Evolutionary conservation across 2,888 invertebrate species (phyloP), one percentile per base, ranked within the genome.

Genomic region (Andrena praecox): DNA sequence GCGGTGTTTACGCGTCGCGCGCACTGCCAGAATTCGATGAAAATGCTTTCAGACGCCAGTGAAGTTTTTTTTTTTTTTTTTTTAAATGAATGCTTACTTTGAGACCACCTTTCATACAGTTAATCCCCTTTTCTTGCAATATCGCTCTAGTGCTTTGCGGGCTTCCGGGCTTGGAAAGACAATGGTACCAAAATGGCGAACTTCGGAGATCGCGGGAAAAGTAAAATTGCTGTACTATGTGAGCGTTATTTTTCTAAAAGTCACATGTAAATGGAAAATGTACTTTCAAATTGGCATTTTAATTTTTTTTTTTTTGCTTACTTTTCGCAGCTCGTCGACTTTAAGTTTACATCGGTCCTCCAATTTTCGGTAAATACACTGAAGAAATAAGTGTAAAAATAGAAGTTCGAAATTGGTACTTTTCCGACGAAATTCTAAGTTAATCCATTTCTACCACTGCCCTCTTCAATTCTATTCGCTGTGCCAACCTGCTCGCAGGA

Each of bases 21-120:
- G 52, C 54, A 42, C 60, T 48, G 71, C 16, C 35, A n/a, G 31
- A 75, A 56, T 52, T 67, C 29, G 52, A 56, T 56, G 35, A 50
- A 74, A 77, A 67, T 75, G 24, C 60, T 74, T 60, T 54, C 20
- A 31, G 35, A 73, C 50, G 29, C 48, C 50, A 27, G 20, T n/a
- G 56, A 64, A 29, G 12, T 16, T 12, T 8, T 33, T 24, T 50
- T 33, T 12, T 8, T 33, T 24, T 50, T 33, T 63, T 24, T 33
- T 42, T 7, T 1, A 6, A 35, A 24, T 4, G 56, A 24, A 56
- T 56, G 24, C 52, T 20, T 56, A 27, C 56, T 56, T 10, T 56
- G 56, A 56, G 56, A 56, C 56, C 56, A 56, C 27, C 10, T 24
- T 10, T 10, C 24, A 56, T 24, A 10, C 56, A 56, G 20, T 56